A percentile compares a stretch with the other conserved stretches of the same genome.
These are phyloP conservation scores for Seladonia tumulorum DNA, from an alignment of 2,888 invertebrate genomes.

Conservation along the genomic window DNA sequence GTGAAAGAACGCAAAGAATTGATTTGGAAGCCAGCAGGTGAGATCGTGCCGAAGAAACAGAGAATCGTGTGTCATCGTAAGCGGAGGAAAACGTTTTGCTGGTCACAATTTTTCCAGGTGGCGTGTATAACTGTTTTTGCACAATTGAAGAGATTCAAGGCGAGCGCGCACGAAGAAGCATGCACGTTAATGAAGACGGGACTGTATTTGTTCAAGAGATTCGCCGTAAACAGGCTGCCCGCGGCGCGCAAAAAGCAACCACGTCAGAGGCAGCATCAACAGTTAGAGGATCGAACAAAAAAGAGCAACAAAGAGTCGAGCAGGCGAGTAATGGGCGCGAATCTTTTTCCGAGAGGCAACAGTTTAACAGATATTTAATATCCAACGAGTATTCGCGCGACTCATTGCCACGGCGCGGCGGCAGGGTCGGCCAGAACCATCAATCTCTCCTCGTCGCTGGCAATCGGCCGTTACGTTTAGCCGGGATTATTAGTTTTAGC, in stretches of 20 bases:
- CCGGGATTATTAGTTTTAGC: not conserved
- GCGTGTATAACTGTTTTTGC: not conserved
- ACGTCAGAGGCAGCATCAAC: not conserved
- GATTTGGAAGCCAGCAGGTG: too few species aligned
- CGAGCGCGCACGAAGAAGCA: not conserved
- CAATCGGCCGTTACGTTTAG: not conserved
- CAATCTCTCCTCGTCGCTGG: not conserved
- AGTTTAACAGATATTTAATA: constrained; percentile 6
- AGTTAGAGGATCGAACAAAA: not conserved
- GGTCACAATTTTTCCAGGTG: not conserved
- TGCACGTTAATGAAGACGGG: not conserved
- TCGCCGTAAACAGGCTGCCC: not conserved
- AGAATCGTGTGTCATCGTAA: not conserved
- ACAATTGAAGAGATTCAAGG: not conserved
- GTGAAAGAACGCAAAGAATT: not conserved
- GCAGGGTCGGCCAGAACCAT: not conserved
- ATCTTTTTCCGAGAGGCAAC: not conserved
- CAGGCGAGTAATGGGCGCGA: not conserved
- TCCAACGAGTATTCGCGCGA: not conserved
- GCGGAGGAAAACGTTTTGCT: not conserved
- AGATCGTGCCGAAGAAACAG: not conserved
- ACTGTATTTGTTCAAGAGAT: not conserved
- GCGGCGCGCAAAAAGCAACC: not conserved
- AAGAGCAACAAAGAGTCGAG: not conserved
- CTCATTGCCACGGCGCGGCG: not conserved